Evolutionary conservation across 2,113 vertebrate species (phyloP).

Genomic region (Motacilla tschutschensis): DNA sequence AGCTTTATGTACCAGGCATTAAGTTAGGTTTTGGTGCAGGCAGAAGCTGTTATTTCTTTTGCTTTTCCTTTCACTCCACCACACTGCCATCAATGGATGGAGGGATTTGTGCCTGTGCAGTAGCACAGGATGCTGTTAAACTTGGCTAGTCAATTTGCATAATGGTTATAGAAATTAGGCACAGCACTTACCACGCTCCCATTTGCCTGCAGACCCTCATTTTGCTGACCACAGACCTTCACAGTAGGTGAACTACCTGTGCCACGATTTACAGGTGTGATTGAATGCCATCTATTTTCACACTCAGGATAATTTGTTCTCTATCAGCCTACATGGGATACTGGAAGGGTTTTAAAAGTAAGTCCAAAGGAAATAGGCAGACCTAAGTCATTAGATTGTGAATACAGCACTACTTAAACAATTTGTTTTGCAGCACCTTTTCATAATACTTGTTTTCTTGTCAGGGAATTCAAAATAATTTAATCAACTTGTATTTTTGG

Average conservation of each 20-base stretch:
- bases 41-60: not conserved
- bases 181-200: not conserved
- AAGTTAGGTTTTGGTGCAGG: not conserved
- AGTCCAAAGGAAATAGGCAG: not conserved
- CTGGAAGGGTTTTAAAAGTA: not conserved
- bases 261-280: slow-evolving; percentile 11
- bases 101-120: not conserved
- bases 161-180: not conserved
- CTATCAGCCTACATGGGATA: not conserved
- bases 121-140: not conserved
- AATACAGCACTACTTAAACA: not conserved
- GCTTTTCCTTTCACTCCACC: not conserved
- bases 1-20: not conserved
- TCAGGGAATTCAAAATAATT: not conserved
- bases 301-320: not conserved
- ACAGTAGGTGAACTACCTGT: not conserved
- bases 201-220: not conserved
- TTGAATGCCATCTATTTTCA: not conserved
- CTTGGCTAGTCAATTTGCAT: not conserved
- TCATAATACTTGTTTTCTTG: not conserved
- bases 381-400: not conserved
- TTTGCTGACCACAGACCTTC: not conserved
- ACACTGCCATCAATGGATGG: not conserved
- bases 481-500: not conserved
- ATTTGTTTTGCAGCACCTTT: slow-evolving; percentile 11